Evolutionary conservation across 1,140 invertebrate species (phyloP), one percentile per base, ranked within the genome.

Genomic region (Atta colombica): DNA sequence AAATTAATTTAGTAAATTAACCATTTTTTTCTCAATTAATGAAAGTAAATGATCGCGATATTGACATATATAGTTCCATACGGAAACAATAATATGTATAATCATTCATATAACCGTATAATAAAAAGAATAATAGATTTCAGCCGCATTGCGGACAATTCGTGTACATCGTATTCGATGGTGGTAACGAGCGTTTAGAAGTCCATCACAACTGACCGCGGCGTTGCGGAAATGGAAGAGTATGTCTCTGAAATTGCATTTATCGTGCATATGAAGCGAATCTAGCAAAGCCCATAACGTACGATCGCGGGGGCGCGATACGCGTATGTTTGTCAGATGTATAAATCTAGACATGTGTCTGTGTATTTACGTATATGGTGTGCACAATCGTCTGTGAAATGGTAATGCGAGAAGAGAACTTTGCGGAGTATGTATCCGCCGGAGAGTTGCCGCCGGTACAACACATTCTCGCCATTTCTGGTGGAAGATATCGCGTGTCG

Each of bases 381-480:
- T 66, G 49, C 53, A 39, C 55, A 55, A 84, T 21, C 55, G 35
- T 45, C 63, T n/a, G 60, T 63, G 55, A 65, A 69, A 49, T 63
- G 31, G 87, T 88, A 89, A 89, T 75, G 25, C 88, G 89, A 89
- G 85, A 89, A 51, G 14, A 49, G 55, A 81, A 80, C 53, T 75
- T 31, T 18, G 21, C 60, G 55, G 45, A 75, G 77, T 86, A 10
- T 63, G 69, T 58, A 61, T 74, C 60, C 58, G 14, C 77, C 77
- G 68, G 6, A 78, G 74, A 74, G 88, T 89, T 74, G 85, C 85
- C 65, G 66, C 25, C 31, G 77, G 6, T 49, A 49, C 68, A 14
- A 90, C 80, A 60, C 80, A 90, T 89, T 90, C 88, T 77, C 85
- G 49, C 53, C 45, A 75, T 89, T 90, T 60, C 63, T 60, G 28